These are phyloP conservation scores for Phyllopteryx taeniolatus DNA, from an alignment of 2,113 vertebrate species.

Conservation along the genomic window DNA sequence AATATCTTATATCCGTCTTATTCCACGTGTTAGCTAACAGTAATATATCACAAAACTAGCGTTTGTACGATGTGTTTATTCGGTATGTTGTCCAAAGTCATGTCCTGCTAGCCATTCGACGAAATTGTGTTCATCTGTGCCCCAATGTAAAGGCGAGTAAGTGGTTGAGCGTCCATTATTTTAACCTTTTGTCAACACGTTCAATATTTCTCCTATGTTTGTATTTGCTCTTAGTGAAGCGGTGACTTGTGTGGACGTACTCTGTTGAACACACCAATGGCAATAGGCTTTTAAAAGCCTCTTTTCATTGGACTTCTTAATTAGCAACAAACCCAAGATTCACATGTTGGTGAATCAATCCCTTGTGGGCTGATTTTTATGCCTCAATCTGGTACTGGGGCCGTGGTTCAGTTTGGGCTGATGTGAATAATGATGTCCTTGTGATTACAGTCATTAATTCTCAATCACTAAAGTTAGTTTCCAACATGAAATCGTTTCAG, in stretches of 20 bases:
- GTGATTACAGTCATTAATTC: background rate
- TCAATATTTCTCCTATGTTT: background rate
- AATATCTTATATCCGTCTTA: background rate
- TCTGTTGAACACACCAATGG: background rate
- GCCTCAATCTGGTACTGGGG: background rate
- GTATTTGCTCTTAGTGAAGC: background rate
- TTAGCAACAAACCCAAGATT: background rate
- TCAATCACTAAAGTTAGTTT: background rate
- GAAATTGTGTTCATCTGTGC: background rate
- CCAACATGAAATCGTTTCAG: background rate
- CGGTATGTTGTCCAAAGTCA: background rate
- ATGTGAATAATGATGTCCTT: background rate
- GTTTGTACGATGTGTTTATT: background rate
- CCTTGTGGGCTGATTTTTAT: background rate
- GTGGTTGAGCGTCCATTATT: background rate
- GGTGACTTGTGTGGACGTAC: constrained; percentile 7
- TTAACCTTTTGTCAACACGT: background rate
- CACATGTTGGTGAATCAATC: background rate
- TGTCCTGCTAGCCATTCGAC: background rate
- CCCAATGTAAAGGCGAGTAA: background rate
- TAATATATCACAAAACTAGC: background rate
- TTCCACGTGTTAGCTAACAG: background rate
- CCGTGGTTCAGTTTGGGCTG: background rate
- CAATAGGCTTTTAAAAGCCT: background rate
- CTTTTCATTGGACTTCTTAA: background rate